Evolutionary conservation across 2,888 invertebrate species (phyloP), one percentile per base, ranked within the genome.

Genomic region (Ellobium chinense): DNA sequence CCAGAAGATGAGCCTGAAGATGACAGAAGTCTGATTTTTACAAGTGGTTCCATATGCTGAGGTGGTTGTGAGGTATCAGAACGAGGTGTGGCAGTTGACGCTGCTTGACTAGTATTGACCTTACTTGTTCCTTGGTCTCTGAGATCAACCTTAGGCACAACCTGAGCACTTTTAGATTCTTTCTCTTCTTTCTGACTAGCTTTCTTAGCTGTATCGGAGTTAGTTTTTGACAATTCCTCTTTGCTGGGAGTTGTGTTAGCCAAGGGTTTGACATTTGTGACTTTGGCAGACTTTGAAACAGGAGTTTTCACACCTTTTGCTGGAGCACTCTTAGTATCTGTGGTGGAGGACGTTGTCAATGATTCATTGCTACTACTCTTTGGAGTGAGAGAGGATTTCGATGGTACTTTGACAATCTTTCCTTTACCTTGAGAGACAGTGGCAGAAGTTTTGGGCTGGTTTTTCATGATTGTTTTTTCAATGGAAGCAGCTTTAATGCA

Each of bases 41-140:
- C 84, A 12, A 84, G 63, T 1, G 84, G 84, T 62, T 84, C 84
- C 24, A 39, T 81, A 36, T 56, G 27, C 9, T 34, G 36, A 9
- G 65, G 27, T 27, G 27, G 9, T 18, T 27, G 34, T 18, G 29
- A 27, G 27, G 29, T 21, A 65, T 24, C 29, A 12, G 65, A 31
- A 12, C 29, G 12, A 12, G 29, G 4, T 18, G 65, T 31, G 18
- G n/a, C 29, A 4, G 65, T 7, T 7, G 7, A 27, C 7, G 46
- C 46, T 46, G 46, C 7, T 46, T 46, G 7, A 46, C 46, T 46
- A 18, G 7, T 18, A 46, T 46, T 18, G 7, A 12, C 18, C 18
- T 46, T 46, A 7, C 18, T 46, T 7, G 9, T 46, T 46, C 7
- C 46, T 12, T 46, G 9, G 9, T 18, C 46, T 46, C 18, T 46